Evolutionary conservation across 2,113 vertebrate species (phyloP).

Genomic region (Neofelis nebulosa): DNA sequence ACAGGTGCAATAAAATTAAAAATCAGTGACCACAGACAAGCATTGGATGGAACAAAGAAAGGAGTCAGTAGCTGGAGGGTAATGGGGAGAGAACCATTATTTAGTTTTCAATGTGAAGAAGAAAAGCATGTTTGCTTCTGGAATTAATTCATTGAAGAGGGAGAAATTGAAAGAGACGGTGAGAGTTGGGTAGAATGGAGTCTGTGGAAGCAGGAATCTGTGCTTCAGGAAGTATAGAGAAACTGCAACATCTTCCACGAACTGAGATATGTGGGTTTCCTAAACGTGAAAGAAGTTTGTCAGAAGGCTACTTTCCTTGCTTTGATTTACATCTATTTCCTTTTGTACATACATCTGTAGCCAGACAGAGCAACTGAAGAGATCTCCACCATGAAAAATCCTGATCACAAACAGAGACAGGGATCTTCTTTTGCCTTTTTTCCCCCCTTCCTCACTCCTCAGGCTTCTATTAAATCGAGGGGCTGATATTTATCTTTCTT

Average conservation of each 20-base stretch:
- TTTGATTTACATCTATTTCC: background rate
- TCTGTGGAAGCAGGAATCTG: background rate
- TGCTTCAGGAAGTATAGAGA: background rate
- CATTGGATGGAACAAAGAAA: background rate
- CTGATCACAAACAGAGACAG: background rate
- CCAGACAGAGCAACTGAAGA: background rate
- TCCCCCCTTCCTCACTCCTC: background rate
- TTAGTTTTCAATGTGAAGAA: background rate
- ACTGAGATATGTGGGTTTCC: background rate
- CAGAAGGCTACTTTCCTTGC: background rate
- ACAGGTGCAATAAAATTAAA: background rate
- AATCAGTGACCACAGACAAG: background rate
- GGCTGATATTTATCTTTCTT: background rate
- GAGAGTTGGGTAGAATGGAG: background rate
- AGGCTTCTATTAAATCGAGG: background rate
- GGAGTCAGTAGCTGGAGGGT: background rate
- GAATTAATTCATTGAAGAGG: background rate
- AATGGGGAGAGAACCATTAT: background rate
- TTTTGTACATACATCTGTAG: background rate
- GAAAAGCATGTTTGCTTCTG: background rate
- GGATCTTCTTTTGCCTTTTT: background rate
- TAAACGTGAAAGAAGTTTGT: background rate
- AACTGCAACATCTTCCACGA: rapidly evolving
- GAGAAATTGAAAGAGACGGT: background rate
- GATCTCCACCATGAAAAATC: background rate